phyloP scores from a whole-genome alignment of 2,888 invertebrate genomes.

The Aleiodes testaceus region DNA sequence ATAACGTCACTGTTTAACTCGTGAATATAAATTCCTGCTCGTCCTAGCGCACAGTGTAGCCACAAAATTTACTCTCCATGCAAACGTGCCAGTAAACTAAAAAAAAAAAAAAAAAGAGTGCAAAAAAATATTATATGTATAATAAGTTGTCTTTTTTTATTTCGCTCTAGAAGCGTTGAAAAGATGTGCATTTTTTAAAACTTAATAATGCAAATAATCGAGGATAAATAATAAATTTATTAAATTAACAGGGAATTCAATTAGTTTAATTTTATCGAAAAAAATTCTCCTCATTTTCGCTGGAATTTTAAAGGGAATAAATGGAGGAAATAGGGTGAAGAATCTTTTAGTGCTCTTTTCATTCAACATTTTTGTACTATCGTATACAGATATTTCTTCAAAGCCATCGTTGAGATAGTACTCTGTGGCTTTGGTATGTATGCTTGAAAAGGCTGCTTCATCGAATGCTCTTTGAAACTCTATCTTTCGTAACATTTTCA shows the following conservation, averaged over 20 bases:
- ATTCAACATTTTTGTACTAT: constrained; percentile 7
- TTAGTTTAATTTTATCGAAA: background rate
- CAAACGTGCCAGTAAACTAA: background rate
- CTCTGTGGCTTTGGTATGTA: constrained; percentile 23
- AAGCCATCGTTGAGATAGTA: constrained; percentile 1
- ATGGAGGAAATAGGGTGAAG: background rate
- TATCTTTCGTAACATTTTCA: constrained; percentile 28
- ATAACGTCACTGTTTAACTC: constrained; percentile 32
- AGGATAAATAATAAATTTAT: too few relatives aligned
- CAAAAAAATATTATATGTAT: background rate
- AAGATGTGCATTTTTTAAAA: too few relatives aligned
- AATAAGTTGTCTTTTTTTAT: constrained; percentile 14
- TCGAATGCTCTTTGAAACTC: constrained; percentile 28
- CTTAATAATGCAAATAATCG: too few relatives aligned
- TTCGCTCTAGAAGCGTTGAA: too few relatives aligned
- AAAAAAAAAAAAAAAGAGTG: constrained; percentile 1
- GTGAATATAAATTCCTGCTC: constrained; percentile 30
- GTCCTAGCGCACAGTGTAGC: constrained; percentile 14
- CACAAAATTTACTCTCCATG: constrained; percentile 23
- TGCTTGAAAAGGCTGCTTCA: constrained; percentile 12
- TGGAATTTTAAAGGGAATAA: background rate
- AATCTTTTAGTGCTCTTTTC: background rate
- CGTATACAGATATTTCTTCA: constrained; percentile 19
- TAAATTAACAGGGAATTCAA: background rate
- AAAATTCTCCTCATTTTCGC: background rate